These are phyloP conservation scores for Sorex fumeus DNA, from an alignment of 2,113 vertebrate species.

Conservation along the genomic window DNA sequence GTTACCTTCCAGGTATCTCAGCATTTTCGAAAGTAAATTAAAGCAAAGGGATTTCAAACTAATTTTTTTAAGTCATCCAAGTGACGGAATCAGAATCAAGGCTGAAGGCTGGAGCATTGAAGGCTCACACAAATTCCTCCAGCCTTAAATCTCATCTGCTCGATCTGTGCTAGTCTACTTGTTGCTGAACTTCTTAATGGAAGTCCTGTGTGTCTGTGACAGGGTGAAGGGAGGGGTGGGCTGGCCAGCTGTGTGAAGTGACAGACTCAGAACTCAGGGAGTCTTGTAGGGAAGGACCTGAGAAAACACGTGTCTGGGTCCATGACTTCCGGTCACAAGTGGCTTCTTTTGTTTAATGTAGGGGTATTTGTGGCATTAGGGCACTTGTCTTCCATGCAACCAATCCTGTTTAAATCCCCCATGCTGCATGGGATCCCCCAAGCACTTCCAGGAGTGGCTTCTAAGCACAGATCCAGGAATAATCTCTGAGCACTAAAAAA, in stretches of 20 bases:
- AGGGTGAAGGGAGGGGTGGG: too few species aligned
- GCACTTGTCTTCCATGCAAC: fast-evolving
- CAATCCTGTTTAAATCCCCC: too few species aligned
- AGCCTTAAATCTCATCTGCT: neutral
- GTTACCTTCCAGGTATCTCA: neutral
- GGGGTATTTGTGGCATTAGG: too few species aligned
- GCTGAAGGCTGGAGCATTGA: too few species aligned
- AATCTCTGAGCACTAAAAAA: too few species aligned
- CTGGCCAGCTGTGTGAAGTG: neutral
- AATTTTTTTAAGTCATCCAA: neutral
- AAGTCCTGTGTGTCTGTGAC: neutral
- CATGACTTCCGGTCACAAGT: neutral
- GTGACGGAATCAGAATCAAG: neutral
- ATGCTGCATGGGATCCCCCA: too few species aligned
- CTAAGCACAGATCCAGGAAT: too few species aligned
- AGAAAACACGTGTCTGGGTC: neutral
- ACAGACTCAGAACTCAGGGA: neutral
- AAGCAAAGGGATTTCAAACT: constrained; percentile 24
- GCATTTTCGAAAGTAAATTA: constrained; percentile 32
- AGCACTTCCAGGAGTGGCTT: too few species aligned
- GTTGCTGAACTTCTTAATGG: neutral
- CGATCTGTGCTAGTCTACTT: neutral
- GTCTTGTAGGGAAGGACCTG: fast-evolving
- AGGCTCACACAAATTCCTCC: neutral
- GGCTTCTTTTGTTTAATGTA: neutral